Evolutionary conservation across 2,113 vertebrate species (phyloP).

Genomic region (Corythoichthys haematopterus): DNA sequence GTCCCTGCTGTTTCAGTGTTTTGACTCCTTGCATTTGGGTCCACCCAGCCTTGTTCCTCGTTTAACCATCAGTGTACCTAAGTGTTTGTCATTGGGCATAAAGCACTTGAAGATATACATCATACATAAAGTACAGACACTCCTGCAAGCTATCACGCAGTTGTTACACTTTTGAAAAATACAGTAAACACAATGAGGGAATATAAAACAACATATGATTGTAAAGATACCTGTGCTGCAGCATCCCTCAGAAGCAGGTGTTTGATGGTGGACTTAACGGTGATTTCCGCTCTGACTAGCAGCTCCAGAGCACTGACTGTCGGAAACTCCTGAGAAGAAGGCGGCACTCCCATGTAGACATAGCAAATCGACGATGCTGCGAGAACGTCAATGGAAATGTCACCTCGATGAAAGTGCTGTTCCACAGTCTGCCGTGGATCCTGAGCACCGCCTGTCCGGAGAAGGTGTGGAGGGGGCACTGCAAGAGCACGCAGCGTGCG

Average conservation of each 20-base stretch:
- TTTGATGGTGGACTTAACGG: constrained; percentile 82
- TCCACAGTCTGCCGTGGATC: constrained; percentile 84
- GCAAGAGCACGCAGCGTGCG: constrained; percentile 77
- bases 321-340: constrained; percentile 76
- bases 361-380: background rate
- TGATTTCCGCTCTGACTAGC: constrained; percentile 82
- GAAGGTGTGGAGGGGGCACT: constrained; percentile 83
- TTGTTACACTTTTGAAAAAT: too few species aligned
- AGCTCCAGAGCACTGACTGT: constrained; percentile 81
- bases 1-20: too few species aligned
- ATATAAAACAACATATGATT: background rate
- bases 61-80: too few species aligned
- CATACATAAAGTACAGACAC: too few species aligned
- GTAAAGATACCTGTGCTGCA: constrained; percentile 72
- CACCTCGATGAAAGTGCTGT: constrained; percentile 91
- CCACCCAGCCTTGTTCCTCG: too few species aligned
- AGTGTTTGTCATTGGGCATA: too few species aligned
- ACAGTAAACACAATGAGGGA: background rate
- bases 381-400: background rate
- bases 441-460: constrained; percentile 77
- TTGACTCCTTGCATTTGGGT: too few species aligned
- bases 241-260: constrained; percentile 81
- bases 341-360: background rate
- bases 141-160: too few species aligned
- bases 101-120: too few species aligned